Base-by-base conservation (phyloP, 2,797 vertebrate genomes). In the Buceros bicornis region DNA sequence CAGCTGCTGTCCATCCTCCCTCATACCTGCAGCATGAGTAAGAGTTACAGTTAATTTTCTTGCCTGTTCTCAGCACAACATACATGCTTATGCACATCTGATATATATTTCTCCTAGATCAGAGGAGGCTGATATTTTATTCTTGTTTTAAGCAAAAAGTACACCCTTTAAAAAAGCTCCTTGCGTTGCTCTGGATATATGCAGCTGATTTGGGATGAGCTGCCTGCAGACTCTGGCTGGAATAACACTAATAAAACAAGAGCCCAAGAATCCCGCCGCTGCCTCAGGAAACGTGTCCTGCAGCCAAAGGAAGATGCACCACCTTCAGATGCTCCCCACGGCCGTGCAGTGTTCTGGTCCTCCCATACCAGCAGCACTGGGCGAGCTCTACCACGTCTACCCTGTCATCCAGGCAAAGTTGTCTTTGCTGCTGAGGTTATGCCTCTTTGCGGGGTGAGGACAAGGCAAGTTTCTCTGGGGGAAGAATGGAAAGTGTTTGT, bases 401-500 rank as follows among this genome's bases (percentile, higher is more conserved):
- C 35, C 37, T 16, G 51, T 57, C 67, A 73, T 26, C 51, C 53
- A 50, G 78, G 72, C 40, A 31, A 35, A 64, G 6, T 1, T 85
- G 65, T 37, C 69, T 66, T 83, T 35, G 42, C 77, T 67, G 70
- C 35, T 60, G 45, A 77, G 35, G 9, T 31, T 54, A 76, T 3
- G 7, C 53, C 92, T 61, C 74, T 50, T 8, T 16, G 73, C 1
- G 10, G 89, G 87, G 70, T 11, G 16, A 95, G 64, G 56, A 60
- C 20, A 66, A 33, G 19, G 24, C 1, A 0, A 47, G 25, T n/a
- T 92, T 64, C 37, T 77, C 53, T n/a, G 33, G 21, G 11, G 71
- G 57, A 84, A 77, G 28, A 61, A 10, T 76, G 65, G 93, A 84
- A 96, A 94, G 50, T 67, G 64, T 65, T 66, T 76, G n/a, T 87